These are phyloP conservation scores for Acanthopagrus latus DNA, from an alignment of 2,797 vertebrate species.

Conservation along the genomic window DNA sequence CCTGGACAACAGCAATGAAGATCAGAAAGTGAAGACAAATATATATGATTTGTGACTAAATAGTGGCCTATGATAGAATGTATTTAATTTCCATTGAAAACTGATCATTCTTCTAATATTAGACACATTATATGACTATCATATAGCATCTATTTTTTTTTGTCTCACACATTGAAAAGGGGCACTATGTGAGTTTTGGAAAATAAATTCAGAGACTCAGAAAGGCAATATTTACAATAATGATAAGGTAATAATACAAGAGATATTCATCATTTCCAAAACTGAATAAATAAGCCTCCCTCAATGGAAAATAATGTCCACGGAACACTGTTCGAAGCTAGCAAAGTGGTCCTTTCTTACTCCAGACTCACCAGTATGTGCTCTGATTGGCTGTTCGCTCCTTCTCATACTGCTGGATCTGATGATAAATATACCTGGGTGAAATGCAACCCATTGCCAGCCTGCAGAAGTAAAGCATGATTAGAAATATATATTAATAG, in stretches of 20 bases:
- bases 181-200: too few species aligned
- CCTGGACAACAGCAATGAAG: conserved; percentile 70
- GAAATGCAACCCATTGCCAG: conserved; percentile 89
- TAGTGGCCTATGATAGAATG: neutral
- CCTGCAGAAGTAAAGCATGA: conserved; percentile 75
- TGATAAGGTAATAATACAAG: too few species aligned
- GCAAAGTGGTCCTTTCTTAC: neutral
- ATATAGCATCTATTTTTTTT: neutral
- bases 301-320: too few species aligned
- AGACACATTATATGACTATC: neutral
- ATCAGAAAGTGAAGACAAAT: neutral
- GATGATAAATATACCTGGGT: conserved; percentile 87
- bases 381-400: conserved; percentile 89
- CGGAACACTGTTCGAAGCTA: too few species aligned
- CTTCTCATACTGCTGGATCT: conserved; percentile 86
- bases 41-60: neutral
- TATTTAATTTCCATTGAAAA: neutral
- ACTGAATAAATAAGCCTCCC: too few species aligned
- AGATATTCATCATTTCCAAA: too few species aligned
- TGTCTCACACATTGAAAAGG: too few species aligned
- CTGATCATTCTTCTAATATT: too few species aligned
- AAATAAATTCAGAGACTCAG: too few species aligned
- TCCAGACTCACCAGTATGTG: conserved; percentile 87
- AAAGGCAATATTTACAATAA: too few species aligned
- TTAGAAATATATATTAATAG: conserved; percentile 29